Base-by-base conservation (phyloP, 2,888 invertebrate genomes). In the Petrolisthes cinctipes region DNA sequence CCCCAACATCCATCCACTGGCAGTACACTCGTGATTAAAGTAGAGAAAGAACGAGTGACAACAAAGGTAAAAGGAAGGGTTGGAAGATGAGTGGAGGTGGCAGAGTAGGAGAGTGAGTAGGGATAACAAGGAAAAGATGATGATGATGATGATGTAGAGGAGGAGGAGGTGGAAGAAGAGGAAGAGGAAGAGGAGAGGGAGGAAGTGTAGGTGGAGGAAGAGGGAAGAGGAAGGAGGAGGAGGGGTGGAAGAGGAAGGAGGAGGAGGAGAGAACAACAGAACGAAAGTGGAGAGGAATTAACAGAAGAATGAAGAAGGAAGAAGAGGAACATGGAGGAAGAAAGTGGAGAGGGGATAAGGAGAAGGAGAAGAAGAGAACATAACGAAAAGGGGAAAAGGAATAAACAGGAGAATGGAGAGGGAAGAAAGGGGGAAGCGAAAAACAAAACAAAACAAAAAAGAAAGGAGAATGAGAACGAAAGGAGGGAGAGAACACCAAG, bases 401-500 rank as follows among this genome's bases (percentile, higher is more conserved):
- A 17, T 23, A 66, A 20, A 23, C n/a, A 20, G 56, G 61, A 61
- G 57, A 56, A 11, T 17, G 61, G 56, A 20, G 20, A 23, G 23
- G 82, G 61, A 7, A 57, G 14, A 66, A n/a, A n/a, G 79, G 17
- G n/a, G 11, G 14, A 79, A 37, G 17, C 17, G 11, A 11, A n/a
- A 11, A n/a, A 71, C 0, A n/a, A n/a, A 1, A n/a, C 11, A 20
- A 71, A 71, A 20, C 6, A 71, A n/a, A 20, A 20, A 71, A 6
- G 1, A n/a, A 4, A 71, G n/a, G 20, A 71, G 11, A 71, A 17
- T 17, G 14, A 56, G 79, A 54, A 54, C 6, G 37, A 20, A 78
- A 7, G 78, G 51, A 37, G 78, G 37, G 20, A 54, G 54, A 80
- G 80, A 80, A 53, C n/a, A 80, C 56, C 20, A 80, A 80, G 56